Conservation (phyloP, 2,888 invertebrate genomes). For the Phorcus lineatus region DNA sequence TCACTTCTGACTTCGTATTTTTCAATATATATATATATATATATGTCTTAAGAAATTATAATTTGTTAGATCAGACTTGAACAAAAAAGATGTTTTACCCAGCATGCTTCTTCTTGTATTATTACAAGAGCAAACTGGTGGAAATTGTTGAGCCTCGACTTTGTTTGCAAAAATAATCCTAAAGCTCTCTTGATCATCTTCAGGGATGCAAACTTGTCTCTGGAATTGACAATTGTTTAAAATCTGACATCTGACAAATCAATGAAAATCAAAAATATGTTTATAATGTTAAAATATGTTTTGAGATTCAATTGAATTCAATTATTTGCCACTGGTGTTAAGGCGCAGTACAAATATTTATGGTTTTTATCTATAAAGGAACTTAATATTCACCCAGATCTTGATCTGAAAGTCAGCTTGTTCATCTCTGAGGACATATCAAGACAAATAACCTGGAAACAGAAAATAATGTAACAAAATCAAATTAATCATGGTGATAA, state of each 20-base stretch:
- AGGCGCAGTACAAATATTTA: too few species aligned
- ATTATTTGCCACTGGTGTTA: too few species aligned
- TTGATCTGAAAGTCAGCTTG: conserved; percentile 63
- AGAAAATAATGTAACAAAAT: background rate
- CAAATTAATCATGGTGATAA: background rate
- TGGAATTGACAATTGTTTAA: conserved; percentile 38
- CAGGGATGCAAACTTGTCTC: conserved; percentile 65
- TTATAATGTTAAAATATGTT: too few species aligned
- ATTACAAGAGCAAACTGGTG: conserved; percentile 71
- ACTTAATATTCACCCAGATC: conserved; percentile 68
- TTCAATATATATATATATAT: too few species aligned
- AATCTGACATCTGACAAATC: background rate
- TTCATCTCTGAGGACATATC: conserved; percentile 72
- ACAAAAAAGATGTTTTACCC: conserved; percentile 57
- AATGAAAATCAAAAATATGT: background rate
- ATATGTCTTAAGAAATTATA: too few species aligned
- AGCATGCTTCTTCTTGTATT: conserved; percentile 61
- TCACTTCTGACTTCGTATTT: too few species aligned
- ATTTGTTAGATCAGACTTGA: background rate
- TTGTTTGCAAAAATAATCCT: conserved; percentile 68
- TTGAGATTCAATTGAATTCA: too few species aligned
- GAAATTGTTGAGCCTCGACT: conserved; percentile 59
- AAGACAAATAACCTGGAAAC: conserved; percentile 68
- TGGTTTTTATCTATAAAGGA: too few species aligned
- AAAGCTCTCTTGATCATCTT: conserved; percentile 66